phyloP scores from a whole-genome alignment of 2,113 vertebrate species.

The Mobula hypostoma region DNA sequence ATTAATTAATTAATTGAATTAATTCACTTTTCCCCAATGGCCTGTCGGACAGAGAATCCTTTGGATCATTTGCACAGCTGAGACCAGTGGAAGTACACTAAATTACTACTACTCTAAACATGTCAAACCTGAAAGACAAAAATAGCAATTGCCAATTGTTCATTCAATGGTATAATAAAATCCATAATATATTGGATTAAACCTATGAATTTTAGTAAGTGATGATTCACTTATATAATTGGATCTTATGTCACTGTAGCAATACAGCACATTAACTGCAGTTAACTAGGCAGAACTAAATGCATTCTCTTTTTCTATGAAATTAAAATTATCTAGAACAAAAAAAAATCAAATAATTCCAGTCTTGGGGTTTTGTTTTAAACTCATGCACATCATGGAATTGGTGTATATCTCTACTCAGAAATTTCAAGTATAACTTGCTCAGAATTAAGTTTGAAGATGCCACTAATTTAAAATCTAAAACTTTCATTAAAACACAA shows the following conservation, averaged over 20 bases:
- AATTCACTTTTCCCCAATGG: neutral
- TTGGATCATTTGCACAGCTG: too few relatives aligned
- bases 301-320: neutral
- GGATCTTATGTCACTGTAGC: neutral
- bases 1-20: neutral
- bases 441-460: neutral
- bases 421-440: neutral
- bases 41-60: neutral
- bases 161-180: neutral
- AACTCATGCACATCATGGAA: neutral
- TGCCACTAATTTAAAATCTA: neutral
- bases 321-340: neutral
- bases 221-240: neutral
- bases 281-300: neutral
- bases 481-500: conserved; percentile 9
- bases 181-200: neutral
- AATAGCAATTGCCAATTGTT: neutral
- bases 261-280: neutral
- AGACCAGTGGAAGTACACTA: neutral
- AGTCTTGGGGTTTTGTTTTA: neutral
- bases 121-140: neutral
- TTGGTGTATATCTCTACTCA: neutral
- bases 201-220: neutral
- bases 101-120: neutral
- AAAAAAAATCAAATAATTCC: neutral